Evolutionary conservation across 2,797 vertebrate genomes (phyloP).

Genomic region (Babyrousa celebensis): DNA sequence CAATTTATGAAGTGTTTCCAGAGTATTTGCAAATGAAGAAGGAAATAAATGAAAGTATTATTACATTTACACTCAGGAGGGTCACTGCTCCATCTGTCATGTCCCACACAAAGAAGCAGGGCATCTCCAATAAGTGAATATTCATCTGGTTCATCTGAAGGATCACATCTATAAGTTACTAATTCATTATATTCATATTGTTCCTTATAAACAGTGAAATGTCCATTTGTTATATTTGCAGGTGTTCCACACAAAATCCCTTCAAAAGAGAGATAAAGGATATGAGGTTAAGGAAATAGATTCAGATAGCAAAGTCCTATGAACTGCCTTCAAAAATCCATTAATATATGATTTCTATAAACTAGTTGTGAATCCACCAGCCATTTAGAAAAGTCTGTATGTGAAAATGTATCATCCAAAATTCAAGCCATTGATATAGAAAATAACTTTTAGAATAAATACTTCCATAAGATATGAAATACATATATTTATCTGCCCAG

Average conservation of each 20-base stretch:
- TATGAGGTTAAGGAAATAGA: not conserved
- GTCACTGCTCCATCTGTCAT: slow-evolving; percentile 80
- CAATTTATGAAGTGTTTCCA: slow-evolving; percentile 5
- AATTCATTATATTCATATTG: slow-evolving; percentile 68
- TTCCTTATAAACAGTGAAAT: fast-evolving
- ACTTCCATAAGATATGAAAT: not conserved
- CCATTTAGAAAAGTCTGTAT: not conserved
- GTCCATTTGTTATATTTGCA: slow-evolving; percentile 84
- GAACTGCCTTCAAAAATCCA: not conserved
- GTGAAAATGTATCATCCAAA: not conserved
- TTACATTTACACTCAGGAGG: slow-evolving; percentile 89
- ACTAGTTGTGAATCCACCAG: slow-evolving; percentile 3
- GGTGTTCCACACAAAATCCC: slow-evolving; percentile 83
- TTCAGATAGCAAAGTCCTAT: slow-evolving; percentile 21
- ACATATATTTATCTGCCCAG: not conserved
- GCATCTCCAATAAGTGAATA: slow-evolving; percentile 83
- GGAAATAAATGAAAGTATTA: not conserved
- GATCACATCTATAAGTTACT: slow-evolving; percentile 85
- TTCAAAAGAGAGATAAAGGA: slow-evolving; percentile 58
- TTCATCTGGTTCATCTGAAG: fast-evolving
- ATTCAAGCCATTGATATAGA: not conserved
- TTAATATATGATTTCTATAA: not conserved
- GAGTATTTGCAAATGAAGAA: not conserved
- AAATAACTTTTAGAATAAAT: slow-evolving; percentile 43
- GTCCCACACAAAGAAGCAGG: slow-evolving; percentile 57